A percentile compares a stretch with the other conserved stretches of the same genome.
Evolutionary conservation across 2,888 invertebrate species (phyloP).

Genomic region (Pristionchus fissidentatus): DNA sequence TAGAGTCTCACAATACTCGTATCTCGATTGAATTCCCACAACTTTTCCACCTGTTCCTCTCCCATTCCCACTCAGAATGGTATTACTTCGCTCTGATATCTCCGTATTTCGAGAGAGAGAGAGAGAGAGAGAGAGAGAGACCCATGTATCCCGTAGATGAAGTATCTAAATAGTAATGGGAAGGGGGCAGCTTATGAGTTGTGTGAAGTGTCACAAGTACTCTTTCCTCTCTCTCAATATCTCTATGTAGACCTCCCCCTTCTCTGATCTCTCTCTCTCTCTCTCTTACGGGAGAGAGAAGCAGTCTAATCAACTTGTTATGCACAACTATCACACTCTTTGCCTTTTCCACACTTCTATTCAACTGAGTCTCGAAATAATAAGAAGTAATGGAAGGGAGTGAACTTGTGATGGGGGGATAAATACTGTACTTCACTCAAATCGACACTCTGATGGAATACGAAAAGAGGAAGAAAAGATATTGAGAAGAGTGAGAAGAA

Average conservation of each 20-base stretch:
- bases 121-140: not conserved
- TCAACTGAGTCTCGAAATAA: not conserved
- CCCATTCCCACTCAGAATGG: slow-evolving; percentile 15
- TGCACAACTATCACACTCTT: slow-evolving; percentile 32
- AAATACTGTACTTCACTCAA: not conserved
- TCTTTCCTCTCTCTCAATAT: not conserved
- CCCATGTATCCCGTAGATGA: not conserved
- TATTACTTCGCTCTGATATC: not conserved
- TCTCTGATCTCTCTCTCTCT: not conserved
- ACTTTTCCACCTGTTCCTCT: slow-evolving; percentile 15
- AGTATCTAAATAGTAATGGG: not conserved
- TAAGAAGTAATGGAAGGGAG: not conserved
- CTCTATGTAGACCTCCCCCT: not conserved
- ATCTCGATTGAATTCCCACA: no score
- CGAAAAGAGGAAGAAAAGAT: slow-evolving; percentile 6
- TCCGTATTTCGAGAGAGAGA: not conserved
- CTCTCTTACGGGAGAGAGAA: not conserved
- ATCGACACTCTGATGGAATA: not conserved
- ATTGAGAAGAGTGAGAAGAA: not conserved
- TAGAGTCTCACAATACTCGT: no score
- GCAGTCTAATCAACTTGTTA: slow-evolving; percentile 23
- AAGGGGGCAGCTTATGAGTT: not conserved
- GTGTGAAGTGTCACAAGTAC: slow-evolving; percentile 21
- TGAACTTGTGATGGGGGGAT: not conserved
- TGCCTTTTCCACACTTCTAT: slow-evolving; percentile 22